Evolutionary conservation across 1,140 invertebrate genomes (phyloP).

Genomic region (Idris sp.): DNA sequence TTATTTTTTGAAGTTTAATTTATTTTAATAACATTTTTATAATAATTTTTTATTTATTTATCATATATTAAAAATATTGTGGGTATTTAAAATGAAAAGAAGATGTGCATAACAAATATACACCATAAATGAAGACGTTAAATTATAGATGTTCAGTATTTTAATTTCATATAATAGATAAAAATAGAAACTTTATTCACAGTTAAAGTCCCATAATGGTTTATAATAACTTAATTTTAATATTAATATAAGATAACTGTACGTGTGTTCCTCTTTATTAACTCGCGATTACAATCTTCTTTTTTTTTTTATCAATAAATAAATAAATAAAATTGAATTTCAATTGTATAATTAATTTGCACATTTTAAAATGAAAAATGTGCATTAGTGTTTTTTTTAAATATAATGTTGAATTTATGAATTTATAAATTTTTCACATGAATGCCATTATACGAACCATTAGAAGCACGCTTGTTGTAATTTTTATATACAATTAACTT

Average conservation of each 20-base stretch:
- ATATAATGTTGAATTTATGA: conserved; percentile 44
- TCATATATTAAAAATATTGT: no score
- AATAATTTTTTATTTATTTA: no score
- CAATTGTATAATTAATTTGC: conserved; percentile 22
- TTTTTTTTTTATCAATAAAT: conserved; percentile 20
- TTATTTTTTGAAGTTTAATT: no score
- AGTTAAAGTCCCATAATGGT: no score
- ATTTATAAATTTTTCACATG: conserved; percentile 57
- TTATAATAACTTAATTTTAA: no score
- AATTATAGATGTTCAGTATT: no score
- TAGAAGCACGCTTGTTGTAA: conserved; percentile 35
- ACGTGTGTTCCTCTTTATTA: background rate
- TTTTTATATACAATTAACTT: conserved; percentile 45
- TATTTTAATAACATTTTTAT: no score
- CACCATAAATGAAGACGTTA: no score
- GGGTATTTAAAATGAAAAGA: no score
- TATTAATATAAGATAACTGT: conserved; percentile 1
- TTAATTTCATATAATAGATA: no score
- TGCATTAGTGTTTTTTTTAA: conserved; percentile 13
- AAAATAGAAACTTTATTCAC: no score
- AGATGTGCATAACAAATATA: no score
- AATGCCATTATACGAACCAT: conserved; percentile 42
- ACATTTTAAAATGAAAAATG: conserved; percentile 31
- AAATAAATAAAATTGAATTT: conserved; percentile 41
- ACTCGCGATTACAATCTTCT: conserved; percentile 4